A percentile compares a stretch with the other conserved stretches of the same genome.
phyloP scores from a whole-genome alignment of 2,888 invertebrate genomes.

The Drosophila neonasuta region DNA sequence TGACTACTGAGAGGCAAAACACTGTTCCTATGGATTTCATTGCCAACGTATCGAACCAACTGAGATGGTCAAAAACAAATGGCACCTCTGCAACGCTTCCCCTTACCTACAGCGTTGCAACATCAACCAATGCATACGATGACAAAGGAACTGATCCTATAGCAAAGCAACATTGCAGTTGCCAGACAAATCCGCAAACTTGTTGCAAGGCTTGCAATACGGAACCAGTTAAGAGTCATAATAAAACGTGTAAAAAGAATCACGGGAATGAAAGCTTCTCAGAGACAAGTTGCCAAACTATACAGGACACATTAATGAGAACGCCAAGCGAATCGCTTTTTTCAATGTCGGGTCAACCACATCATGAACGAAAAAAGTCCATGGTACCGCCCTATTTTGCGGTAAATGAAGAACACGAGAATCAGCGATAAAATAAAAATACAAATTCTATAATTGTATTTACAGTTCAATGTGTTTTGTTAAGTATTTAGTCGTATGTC shows the following conservation, averaged over 20 bases:
- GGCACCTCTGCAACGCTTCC: conserved; percentile 51
- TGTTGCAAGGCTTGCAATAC: conserved; percentile 18
- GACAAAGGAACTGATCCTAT: neutral
- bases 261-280: neutral
- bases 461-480: conserved; percentile 18
- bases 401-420: neutral
- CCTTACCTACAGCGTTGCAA: conserved; percentile 51
- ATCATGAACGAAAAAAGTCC: neutral
- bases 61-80: conserved; percentile 66
- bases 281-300: neutral
- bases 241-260: neutral
- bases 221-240: neutral
- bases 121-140: conserved; percentile 62
- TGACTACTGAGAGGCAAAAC: neutral
- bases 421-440: neutral
- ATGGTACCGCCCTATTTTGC: conserved; percentile 1
- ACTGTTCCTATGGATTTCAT: neutral
- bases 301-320: neutral
- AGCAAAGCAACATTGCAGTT: neutral
- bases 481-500: neutral
- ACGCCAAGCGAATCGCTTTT: neutral
- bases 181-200: conserved; percentile 23
- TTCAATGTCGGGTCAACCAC: neutral
- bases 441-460: conserved; percentile 10
- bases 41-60: conserved; percentile 45